Percentiles rank a stretch among this genome's conserved stretches.
phyloP scores from a whole-genome alignment of 2,113 vertebrate genomes.

The Athene cunicularia region DNA sequence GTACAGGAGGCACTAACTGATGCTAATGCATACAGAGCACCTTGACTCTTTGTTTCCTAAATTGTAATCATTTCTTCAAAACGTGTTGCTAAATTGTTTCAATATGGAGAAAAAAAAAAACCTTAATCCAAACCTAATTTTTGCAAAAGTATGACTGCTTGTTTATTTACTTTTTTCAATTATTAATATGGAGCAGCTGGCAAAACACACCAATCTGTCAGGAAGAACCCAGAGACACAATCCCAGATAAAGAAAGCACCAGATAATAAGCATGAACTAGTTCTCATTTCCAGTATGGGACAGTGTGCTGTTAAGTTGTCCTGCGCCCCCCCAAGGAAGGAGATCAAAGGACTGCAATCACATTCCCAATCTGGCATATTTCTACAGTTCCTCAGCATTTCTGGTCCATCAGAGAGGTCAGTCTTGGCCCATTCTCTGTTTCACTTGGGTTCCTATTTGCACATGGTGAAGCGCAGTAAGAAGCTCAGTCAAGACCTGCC shows the following conservation, averaged over 20 bases:
- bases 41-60: not conserved
- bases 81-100: not conserved
- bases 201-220: not conserved
- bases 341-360: not conserved
- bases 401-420: not conserved
- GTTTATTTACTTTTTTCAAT: constrained; percentile 3
- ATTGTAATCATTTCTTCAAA: not conserved
- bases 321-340: not conserved
- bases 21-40: not conserved
- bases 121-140: not conserved
- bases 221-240: not conserved
- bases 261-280: not conserved
- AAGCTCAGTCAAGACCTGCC: not conserved
- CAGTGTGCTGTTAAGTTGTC: not conserved
- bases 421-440: not conserved
- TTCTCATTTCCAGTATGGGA: not conserved
- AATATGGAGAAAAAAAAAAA: not conserved
- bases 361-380: not conserved
- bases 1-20: not conserved
- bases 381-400: not conserved
- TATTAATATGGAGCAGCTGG: not conserved
- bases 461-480: not conserved
- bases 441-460: not conserved
- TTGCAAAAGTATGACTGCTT: not conserved
- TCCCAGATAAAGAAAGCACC: not conserved